These are phyloP conservation scores for Patella depressa DNA, from an alignment of 2,888 invertebrate genomes.

Conservation along the genomic window DNA sequence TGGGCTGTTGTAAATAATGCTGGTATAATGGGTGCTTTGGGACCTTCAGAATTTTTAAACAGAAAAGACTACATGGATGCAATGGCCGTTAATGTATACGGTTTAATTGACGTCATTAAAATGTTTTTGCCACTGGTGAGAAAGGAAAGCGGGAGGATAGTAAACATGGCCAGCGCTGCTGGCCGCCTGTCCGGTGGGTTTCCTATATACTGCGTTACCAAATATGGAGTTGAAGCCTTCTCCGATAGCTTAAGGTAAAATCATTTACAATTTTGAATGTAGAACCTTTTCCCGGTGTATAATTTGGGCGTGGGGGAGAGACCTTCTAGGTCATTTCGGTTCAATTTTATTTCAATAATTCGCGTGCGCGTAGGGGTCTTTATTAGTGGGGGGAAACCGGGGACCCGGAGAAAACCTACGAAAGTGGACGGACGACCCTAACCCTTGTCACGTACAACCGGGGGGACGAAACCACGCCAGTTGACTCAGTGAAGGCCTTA, in stretches of 20 bases:
- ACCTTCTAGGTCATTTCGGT: no score
- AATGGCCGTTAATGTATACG: slow-evolving; percentile 57
- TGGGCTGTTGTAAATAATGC: no score
- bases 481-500: no score
- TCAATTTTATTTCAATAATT: no score
- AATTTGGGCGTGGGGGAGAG: no score
- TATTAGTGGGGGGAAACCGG: no score
- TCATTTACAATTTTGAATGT: not conserved
- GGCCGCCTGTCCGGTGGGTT: slow-evolving; percentile 44
- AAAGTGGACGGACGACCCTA: no score
- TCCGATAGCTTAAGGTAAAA: slow-evolving; percentile 26
- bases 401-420: no score
- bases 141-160: slow-evolving; percentile 41
- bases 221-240: slow-evolving; percentile 53
- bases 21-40: slow-evolving; percentile 37
- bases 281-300: no score
- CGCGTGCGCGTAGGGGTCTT: no score
- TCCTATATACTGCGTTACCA: slow-evolving; percentile 49
- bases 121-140: slow-evolving; percentile 49
- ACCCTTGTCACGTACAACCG: no score
- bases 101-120: slow-evolving; percentile 30
- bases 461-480: no score
- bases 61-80: slow-evolving; percentile 54
- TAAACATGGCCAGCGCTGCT: slow-evolving; percentile 50
- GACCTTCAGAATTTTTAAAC: slow-evolving; percentile 61